These are phyloP conservation scores for Notechis scutatus DNA, from an alignment of 2,113 vertebrate genomes.

Conservation along the genomic window DNA sequence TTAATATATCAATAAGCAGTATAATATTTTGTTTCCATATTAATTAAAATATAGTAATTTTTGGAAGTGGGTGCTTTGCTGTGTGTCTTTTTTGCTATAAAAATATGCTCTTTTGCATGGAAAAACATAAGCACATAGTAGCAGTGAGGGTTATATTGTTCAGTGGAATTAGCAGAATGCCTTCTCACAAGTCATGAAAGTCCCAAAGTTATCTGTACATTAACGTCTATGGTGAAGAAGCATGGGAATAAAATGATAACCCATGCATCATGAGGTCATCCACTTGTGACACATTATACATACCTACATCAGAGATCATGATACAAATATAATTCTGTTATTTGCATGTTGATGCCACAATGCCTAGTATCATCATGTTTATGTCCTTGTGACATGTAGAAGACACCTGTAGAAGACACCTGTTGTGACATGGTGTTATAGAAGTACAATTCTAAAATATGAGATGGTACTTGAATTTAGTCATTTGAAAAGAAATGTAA, in stretches of 20 bases:
- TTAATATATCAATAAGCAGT: neutral
- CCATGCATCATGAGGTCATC: neutral
- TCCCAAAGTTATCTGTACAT: neutral
- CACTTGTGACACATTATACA: neutral
- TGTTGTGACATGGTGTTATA: neutral
- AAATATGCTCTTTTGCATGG: neutral
- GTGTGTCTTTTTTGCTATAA: neutral
- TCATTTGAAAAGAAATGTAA: conserved; percentile 30
- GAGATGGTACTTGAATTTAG: neutral
- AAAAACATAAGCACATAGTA: neutral
- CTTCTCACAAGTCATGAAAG: neutral
- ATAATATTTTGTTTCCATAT: neutral
- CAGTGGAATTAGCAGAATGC: neutral
- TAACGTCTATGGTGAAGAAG: neutral
- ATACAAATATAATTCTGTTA: neutral
- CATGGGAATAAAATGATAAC: neutral
- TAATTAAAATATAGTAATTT: neutral
- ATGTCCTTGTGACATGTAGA: neutral
- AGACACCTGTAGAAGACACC: neutral
- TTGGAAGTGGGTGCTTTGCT: neutral
- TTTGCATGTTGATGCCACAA: neutral
- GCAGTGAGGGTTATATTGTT: neutral
- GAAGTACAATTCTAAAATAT: neutral
- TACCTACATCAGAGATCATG: neutral
- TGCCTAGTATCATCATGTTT: neutral